Conservation (phyloP, 2,113 vertebrate species). For the Forbesichthys agassizii region DNA sequence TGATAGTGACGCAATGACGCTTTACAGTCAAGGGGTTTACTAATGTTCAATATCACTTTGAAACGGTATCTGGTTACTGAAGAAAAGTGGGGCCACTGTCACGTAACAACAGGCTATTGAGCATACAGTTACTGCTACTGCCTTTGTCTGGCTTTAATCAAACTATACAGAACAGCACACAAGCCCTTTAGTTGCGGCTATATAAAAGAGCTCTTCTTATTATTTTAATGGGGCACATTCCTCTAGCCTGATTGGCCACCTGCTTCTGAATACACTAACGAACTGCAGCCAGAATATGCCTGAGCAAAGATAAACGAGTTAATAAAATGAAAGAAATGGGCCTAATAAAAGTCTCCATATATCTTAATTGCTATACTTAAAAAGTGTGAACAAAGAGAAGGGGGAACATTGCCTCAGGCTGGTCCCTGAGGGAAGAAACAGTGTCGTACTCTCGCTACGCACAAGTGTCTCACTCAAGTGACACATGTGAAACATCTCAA, state of each 20-base stretch:
- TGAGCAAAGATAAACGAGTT: conserved; percentile 33
- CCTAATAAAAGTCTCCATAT: conserved; percentile 47
- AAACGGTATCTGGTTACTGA: too few species aligned
- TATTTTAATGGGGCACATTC: conserved; percentile 1
- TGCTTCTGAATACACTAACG: conserved; percentile 41
- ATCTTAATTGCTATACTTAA: conserved; percentile 59
- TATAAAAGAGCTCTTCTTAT: conserved; percentile 24
- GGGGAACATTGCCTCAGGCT: conserved; percentile 29
- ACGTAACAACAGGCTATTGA: conserved; percentile 50
- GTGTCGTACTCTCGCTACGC: conserved; percentile 39
- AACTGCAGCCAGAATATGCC: conserved; percentile 21
- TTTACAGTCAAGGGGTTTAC: not conserved
- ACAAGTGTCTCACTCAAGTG: conserved; percentile 49
- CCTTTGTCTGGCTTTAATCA: conserved; percentile 58
- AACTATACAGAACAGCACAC: conserved; percentile 38
- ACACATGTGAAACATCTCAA: too few species aligned
- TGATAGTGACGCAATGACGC: not conserved
- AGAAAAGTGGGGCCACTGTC: conserved; percentile 4
- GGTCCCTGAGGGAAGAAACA: conserved; percentile 40
- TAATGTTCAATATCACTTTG: too few species aligned
- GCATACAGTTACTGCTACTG: conserved; percentile 51
- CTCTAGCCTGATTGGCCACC: conserved; percentile 46
- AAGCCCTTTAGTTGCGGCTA: conserved; percentile 32
- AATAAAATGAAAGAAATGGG: conserved; percentile 34
- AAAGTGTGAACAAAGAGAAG: conserved; percentile 44